Conservation (phyloP, 2,888 invertebrate species). For the Diplolepis rosae region DNA sequence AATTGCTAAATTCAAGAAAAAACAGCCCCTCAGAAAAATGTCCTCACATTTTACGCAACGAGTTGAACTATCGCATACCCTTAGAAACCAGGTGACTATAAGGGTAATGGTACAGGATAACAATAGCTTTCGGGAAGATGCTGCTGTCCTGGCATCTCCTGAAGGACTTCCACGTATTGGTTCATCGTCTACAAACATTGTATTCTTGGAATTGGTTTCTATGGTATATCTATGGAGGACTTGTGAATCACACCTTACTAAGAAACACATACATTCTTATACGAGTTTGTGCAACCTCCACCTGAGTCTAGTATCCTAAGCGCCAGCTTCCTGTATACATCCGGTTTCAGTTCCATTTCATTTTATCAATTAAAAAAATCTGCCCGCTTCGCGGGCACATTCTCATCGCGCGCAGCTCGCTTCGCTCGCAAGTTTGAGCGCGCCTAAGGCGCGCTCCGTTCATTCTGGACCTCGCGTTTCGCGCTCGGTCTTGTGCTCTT, state of each 20-base stretch:
- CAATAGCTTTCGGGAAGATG: slow-evolving; percentile 45
- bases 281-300: slow-evolving; percentile 50
- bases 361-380: no score
- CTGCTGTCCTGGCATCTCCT: slow-evolving; percentile 57
- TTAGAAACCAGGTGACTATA: slow-evolving; percentile 55
- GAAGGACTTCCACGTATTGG: slow-evolving; percentile 61
- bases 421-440: no score
- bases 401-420: no score
- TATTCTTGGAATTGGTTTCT: slow-evolving; percentile 16
- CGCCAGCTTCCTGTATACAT: slow-evolving; percentile 59
- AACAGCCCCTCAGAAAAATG: no score
- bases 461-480: no score
- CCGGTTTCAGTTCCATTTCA: slow-evolving; percentile 52
- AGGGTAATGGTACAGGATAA: slow-evolving; percentile 23
- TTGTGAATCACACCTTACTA: not conserved
- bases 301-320: slow-evolving; percentile 56
- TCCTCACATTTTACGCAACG: slow-evolving; percentile 36
- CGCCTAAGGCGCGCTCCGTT: no score
- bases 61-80: slow-evolving; percentile 49
- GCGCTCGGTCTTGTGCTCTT: no score
- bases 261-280: not conserved
- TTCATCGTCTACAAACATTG: slow-evolving; percentile 45
- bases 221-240: slow-evolving; percentile 5
- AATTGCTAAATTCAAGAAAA: no score
- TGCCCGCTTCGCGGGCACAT: no score